A percentile compares a stretch with the other conserved stretches of the same genome.
Conservation (phyloP, 1,140 invertebrate genomes). For the Acarapis woodi region DNA sequence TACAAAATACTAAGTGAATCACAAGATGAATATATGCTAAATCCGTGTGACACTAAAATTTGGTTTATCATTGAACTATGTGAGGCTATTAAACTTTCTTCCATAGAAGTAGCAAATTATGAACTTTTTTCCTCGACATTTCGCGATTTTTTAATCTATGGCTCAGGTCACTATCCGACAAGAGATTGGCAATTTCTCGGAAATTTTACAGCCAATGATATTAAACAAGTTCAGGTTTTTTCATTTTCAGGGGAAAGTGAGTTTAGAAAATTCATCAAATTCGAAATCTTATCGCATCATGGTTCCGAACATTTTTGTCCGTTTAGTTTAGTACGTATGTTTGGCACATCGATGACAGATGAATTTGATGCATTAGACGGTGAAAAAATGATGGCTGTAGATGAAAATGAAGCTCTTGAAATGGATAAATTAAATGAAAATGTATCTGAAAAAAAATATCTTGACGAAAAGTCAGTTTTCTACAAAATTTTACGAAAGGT, state of each 20-base stretch:
- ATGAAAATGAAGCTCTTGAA: conserved; percentile 6
- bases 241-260: conserved; percentile 35
- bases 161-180: conserved; percentile 66
- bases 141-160: conserved; percentile 43
- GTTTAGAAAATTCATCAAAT: conserved; percentile 69
- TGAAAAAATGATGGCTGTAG: not conserved
- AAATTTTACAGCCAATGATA: conserved; percentile 54
- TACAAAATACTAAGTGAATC: conserved; percentile 44
- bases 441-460: not conserved
- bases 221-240: conserved; percentile 61
- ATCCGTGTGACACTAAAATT: conserved; percentile 46
- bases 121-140: conserved; percentile 92
- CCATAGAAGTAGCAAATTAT: conserved; percentile 81
- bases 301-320: conserved; percentile 92
- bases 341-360: conserved; percentile 35
- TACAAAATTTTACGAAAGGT: not conserved
- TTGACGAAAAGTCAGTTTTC: not conserved
- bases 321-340: conserved; percentile 61
- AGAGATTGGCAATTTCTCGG: conserved; percentile 67
- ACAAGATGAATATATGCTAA: conserved; percentile 89
- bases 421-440: too few relatives aligned
- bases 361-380: conserved; percentile 13
- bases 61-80: conserved; percentile 95
- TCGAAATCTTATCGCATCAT: conserved; percentile 66
- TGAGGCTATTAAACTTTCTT: conserved; percentile 70